These are phyloP conservation scores for Enteromius fasciolatus DNA, from an alignment of 2,797 vertebrate genomes.

Conservation along the genomic window DNA sequence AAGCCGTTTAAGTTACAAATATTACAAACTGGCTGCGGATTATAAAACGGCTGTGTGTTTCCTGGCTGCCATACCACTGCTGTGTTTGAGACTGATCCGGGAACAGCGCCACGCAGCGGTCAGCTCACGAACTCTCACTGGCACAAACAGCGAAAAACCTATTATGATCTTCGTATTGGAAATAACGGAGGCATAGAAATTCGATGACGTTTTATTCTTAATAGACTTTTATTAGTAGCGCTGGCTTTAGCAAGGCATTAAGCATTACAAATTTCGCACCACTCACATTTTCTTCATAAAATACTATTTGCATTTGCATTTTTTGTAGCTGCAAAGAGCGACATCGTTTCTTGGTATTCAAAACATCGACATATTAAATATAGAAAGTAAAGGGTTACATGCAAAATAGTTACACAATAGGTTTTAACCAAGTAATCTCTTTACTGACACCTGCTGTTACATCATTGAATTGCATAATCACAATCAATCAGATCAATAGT, in stretches of 20 bases:
- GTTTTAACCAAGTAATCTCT: constrained; percentile 1
- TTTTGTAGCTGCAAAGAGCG: too few species aligned
- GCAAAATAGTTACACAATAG: constrained; percentile 9
- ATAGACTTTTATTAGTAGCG: constrained; percentile 7
- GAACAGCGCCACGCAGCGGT: constrained; percentile 34
- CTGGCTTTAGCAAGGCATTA: not conserved
- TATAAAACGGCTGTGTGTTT: constrained; percentile 77
- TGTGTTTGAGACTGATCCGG: constrained; percentile 62
- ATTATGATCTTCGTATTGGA: not conserved
- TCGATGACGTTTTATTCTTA: not conserved
- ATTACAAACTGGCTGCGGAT: constrained; percentile 59
- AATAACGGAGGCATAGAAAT: not conserved
- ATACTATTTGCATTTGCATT: not conserved
- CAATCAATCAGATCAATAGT: not conserved
- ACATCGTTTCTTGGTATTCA: not conserved
- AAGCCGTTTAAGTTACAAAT: constrained; percentile 7
- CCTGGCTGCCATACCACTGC: constrained; percentile 56
- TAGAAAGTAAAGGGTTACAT: not conserved
- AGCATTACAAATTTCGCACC: not conserved
- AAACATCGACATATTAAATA: not conserved
- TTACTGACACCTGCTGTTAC: constrained; percentile 39
- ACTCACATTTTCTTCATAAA: not conserved
- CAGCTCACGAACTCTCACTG: constrained; percentile 7
- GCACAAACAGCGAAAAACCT: too few species aligned
- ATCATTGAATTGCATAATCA: constrained; percentile 8